These are phyloP conservation scores for Syngnathus typhle DNA, from an alignment of 2,113 vertebrate genomes.

Conservation along the genomic window DNA sequence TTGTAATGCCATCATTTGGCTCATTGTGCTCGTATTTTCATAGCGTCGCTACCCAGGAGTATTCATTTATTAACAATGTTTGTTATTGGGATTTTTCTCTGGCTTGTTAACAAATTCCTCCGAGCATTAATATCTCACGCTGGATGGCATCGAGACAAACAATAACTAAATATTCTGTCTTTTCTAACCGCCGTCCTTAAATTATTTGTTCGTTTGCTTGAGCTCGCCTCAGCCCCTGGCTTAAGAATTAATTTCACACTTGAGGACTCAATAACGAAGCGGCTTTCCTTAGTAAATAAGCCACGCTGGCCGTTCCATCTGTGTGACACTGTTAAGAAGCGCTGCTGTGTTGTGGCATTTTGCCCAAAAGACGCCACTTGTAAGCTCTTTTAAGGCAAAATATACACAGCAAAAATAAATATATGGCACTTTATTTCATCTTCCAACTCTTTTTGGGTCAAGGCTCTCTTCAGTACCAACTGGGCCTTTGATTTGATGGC, in stretches of 20 bases:
- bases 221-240: conserved; percentile 8
- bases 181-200: neutral
- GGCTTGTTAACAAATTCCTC: neutral
- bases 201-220: neutral
- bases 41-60: neutral
- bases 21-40: neutral
- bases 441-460: no score
- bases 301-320: neutral
- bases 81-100: neutral
- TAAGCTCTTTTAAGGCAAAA: neutral
- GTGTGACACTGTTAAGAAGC: neutral
- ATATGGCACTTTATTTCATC: no score
- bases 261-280: neutral
- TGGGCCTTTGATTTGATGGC: no score
- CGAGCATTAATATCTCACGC: neutral
- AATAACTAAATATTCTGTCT: neutral
- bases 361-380: neutral
- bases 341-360: neutral
- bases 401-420: neutral
- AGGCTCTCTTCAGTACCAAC: no score
- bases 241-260: conserved; percentile 1
- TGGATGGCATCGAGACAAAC: neutral
- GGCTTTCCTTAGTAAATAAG: neutral
- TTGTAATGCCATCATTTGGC: neutral
- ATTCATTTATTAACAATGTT: neutral